Evolutionary conservation across 2,113 vertebrate genomes (phyloP).

Genomic region (Tupaia chinensis): DNA sequence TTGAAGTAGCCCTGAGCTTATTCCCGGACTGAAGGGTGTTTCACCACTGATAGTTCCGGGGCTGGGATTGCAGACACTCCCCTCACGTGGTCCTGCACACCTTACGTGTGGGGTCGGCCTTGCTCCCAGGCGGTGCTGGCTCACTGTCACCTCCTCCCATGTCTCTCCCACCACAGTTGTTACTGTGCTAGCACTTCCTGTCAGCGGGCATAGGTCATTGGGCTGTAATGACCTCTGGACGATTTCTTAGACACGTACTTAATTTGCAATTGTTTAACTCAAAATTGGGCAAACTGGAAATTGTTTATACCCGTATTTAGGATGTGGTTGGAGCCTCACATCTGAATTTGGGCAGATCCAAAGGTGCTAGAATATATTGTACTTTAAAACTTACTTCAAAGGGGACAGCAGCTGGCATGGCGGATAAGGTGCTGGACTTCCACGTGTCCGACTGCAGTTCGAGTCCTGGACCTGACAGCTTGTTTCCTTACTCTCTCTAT

Average conservation of each 20-base stretch:
- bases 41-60: not conserved
- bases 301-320: not conserved
- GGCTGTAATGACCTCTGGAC: not conserved
- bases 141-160: not conserved
- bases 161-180: not conserved
- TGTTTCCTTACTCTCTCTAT: too few species aligned
- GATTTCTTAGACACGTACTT: not conserved
- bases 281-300: not conserved
- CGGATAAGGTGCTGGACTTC: too few species aligned
- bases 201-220: not conserved
- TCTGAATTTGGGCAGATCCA: constrained; percentile 24
- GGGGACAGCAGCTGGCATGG: too few species aligned
- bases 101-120: not conserved
- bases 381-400: not conserved
- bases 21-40: not conserved
- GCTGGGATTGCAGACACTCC: not conserved
- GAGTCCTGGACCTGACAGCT: too few species aligned
- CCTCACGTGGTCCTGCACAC: not conserved
- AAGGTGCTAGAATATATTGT: not conserved
- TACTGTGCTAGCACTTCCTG: not conserved
- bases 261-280: not conserved
- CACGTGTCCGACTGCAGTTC: too few species aligned
- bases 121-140: not conserved
- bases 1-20: not conserved
- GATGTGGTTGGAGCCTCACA: not conserved